Evolutionary conservation across 2,888 invertebrate species (phyloP).

Genomic region (Macaria liturata): DNA sequence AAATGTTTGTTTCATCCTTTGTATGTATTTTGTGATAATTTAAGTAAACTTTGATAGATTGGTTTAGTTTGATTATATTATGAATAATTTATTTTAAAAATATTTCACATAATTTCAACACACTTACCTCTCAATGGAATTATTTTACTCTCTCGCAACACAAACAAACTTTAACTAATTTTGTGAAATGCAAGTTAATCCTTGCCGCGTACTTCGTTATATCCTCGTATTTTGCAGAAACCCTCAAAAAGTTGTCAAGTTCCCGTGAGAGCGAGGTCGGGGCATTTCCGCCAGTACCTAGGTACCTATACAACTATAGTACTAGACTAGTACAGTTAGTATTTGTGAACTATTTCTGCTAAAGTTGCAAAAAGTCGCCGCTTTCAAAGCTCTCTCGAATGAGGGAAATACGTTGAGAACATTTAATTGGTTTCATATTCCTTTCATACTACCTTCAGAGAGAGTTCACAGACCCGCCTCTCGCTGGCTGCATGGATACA

Average conservation of each 20-base stretch:
- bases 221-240: background rate
- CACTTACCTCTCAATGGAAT: too few species aligned
- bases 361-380: constrained; percentile 5
- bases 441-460: constrained; percentile 7
- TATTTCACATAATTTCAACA: too few species aligned
- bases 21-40: background rate
- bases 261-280: background rate
- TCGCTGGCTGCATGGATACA: too few species aligned
- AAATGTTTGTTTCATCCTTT: background rate
- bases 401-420: constrained; percentile 13
- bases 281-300: background rate
- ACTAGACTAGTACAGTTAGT: too few species aligned
- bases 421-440: constrained; percentile 24
- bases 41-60: background rate
- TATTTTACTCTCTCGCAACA: too few species aligned
- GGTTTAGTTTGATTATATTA: too few species aligned
- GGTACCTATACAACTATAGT: too few species aligned
- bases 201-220: too few species aligned
- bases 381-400: constrained; percentile 6
- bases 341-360: constrained; percentile 2
- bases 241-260: background rate
- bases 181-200: too few species aligned
- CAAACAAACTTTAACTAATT: too few species aligned
- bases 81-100: too few species aligned
- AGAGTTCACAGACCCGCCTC: too few species aligned